These are phyloP conservation scores for Ambastaia sidthimunki DNA, from an alignment of 2,797 vertebrate species.

Conservation along the genomic window DNA sequence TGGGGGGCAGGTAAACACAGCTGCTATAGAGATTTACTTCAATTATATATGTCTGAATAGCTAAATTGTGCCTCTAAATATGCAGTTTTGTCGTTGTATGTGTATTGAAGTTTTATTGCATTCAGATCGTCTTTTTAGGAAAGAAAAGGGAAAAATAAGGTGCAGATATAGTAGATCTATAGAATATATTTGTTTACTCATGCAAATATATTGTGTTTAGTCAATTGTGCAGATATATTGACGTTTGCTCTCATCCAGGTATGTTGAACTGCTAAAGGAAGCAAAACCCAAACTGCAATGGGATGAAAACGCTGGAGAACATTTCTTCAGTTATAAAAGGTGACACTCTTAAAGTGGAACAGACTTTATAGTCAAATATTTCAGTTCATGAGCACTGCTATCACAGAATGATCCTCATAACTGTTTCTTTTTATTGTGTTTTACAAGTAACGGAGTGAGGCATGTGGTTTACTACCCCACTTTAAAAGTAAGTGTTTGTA, in stretches of 20 bases:
- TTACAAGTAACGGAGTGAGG: slow-evolving; percentile 86
- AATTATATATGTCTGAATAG: no score
- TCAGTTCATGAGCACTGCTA: neutral
- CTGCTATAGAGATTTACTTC: no score
- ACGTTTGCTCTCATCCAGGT: slow-evolving; percentile 76
- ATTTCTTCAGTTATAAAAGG: slow-evolving; percentile 93
- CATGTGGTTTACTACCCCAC: slow-evolving; percentile 92
- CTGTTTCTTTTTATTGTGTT: slow-evolving; percentile 55
- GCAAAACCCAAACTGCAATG: slow-evolving; percentile 87
- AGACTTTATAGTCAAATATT: neutral
- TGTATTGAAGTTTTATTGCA: no score
- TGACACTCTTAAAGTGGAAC: slow-evolving; percentile 64
- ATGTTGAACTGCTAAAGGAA: slow-evolving; percentile 90
- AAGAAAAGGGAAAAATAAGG: no score
- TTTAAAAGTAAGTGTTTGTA: slow-evolving; percentile 81
- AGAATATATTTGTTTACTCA: neutral
- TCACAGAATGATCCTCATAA: neutral
- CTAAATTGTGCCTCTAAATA: no score
- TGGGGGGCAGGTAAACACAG: slow-evolving; percentile 81
- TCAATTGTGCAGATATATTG: neutral
- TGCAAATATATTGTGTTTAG: neutral
- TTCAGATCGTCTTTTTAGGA: no score
- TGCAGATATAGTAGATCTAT: neutral
- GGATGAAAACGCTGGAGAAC: slow-evolving; percentile 89
- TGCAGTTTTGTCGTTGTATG: no score